A percentile compares a stretch with the other conserved stretches of the same genome.
Evolutionary conservation across 2,888 invertebrate species (phyloP).

Genomic region (Heliconius ismenius): DNA sequence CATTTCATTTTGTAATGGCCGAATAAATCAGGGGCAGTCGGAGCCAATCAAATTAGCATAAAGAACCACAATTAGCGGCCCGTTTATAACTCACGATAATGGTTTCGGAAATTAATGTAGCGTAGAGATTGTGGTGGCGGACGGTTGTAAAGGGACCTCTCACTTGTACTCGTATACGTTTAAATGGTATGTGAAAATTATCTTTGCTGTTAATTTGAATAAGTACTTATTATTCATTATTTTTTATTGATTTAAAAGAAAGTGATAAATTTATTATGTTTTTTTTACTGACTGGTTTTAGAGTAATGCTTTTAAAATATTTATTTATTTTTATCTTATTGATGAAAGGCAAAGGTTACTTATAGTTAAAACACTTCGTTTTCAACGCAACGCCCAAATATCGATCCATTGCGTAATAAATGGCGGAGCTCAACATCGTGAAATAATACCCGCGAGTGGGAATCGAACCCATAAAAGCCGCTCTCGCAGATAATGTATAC

Average conservation of each 20-base stretch:
- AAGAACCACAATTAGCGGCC: slow-evolving; percentile 43
- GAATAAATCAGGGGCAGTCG: slow-evolving; percentile 41
- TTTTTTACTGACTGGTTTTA: no score
- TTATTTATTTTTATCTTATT: no score
- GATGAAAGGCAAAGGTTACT: no score
- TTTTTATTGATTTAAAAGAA: no score
- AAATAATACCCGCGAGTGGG: not conserved
- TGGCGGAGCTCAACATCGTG: no score
- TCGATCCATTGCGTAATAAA: no score
- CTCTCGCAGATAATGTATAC: not conserved
- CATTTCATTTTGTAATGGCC: no score
- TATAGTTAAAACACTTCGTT: no score
- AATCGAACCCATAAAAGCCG: not conserved
- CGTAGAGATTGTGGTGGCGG: slow-evolving; percentile 40
- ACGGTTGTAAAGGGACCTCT: slow-evolving; percentile 36
- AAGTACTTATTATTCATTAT: not conserved
- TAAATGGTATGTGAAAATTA: slow-evolving; percentile 21
- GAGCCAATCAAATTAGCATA: slow-evolving; percentile 47
- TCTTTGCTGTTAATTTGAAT: not conserved
- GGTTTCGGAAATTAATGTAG: slow-evolving; percentile 47
- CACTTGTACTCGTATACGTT: not conserved
- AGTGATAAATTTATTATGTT: no score
- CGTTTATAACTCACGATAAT: slow-evolving; percentile 43
- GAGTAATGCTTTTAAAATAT: no score
- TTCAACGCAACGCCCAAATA: no score